Conservation (phyloP, 2,113 vertebrate species). For the Pyrgilauda ruficollis region DNA sequence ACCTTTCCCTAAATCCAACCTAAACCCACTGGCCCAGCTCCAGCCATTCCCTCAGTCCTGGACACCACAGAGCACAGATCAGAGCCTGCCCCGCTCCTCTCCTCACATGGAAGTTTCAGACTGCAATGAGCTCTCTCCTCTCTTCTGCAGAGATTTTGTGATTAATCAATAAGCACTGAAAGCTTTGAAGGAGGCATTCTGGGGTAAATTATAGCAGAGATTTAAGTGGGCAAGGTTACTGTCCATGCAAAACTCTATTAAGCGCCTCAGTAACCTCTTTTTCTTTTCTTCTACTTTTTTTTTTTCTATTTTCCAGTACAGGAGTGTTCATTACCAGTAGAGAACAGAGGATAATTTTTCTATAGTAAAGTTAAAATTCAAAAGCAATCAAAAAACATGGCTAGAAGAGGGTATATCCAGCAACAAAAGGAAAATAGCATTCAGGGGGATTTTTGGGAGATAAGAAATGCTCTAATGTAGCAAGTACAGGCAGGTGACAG, state of each 20-base stretch:
- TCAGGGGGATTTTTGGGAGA: not conserved
- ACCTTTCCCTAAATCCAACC: not conserved
- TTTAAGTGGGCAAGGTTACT: not conserved
- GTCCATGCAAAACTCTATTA: not conserved
- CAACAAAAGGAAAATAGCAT: not conserved
- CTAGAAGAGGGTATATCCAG: not conserved
- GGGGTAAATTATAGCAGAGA: not conserved
- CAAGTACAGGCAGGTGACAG: not conserved
- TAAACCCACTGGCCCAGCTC: not conserved
- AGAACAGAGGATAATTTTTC: not conserved
- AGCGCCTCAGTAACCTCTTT: not conserved
- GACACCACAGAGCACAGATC: not conserved
- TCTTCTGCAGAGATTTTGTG: not conserved
- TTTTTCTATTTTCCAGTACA: not conserved
- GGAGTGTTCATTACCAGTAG: not conserved
- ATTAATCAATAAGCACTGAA: not conserved
- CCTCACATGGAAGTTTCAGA: not conserved
- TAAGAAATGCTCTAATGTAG: not conserved
- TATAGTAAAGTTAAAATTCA: not conserved
- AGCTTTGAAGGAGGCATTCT: not conserved
- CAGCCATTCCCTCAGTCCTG: too few species aligned
- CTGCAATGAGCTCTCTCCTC: not conserved
- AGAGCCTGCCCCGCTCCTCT: too few species aligned
- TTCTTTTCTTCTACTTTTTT: not conserved
- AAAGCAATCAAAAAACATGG: not conserved